Evolutionary conservation across 1,140 invertebrate genomes (phyloP), one percentile per base, ranked within the genome.

Genomic region (Drosophila ogumai): DNA sequence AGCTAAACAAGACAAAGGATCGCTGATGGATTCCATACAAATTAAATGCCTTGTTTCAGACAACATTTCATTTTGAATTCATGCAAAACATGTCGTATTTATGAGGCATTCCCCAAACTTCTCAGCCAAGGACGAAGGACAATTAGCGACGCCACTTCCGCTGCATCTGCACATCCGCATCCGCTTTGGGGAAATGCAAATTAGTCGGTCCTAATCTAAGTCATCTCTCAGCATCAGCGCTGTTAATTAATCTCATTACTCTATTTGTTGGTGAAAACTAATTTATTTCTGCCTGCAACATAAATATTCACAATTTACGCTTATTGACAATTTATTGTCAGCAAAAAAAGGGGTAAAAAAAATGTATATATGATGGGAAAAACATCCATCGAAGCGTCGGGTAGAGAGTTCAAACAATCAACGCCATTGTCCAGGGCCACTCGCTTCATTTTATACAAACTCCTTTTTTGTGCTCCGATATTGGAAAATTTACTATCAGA

Each of bases 21-120:
- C 65, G 65, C 81, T 90, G 81, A 90, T 76, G 85, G 86, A 90
- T 90, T 90, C 69, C 81, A 81, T 86, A 76, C 81, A 90, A 88
- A 88, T 88, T 79, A 88, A 90, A 88, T 90, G 76, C 50, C 65
- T 36, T 77, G 50, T 79, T 71, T 56, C 86, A 90, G 85, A 90
- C 85, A 76, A 82, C 65, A 76, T 67, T 80, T 81, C 81, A 90
- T 90, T 90, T 78, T 63, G 67, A 90, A 90, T 90, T 82, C 75
- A 90, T 81, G 56, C 73, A 80, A 81, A 85, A 71, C 75, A 90
- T 90, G 64, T 15, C 43, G 64, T 75, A 90, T 90, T 85, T 90
- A 90, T 90, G 81, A 90, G 86, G 22, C 19, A 55, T n/a, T 50
- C 43, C 44, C n/a, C 43, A 9, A 54, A 22, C 32, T 54, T 15